phyloP scores from a whole-genome alignment of 2,113 vertebrate species.

The Pollimyrus isidori region DNA sequence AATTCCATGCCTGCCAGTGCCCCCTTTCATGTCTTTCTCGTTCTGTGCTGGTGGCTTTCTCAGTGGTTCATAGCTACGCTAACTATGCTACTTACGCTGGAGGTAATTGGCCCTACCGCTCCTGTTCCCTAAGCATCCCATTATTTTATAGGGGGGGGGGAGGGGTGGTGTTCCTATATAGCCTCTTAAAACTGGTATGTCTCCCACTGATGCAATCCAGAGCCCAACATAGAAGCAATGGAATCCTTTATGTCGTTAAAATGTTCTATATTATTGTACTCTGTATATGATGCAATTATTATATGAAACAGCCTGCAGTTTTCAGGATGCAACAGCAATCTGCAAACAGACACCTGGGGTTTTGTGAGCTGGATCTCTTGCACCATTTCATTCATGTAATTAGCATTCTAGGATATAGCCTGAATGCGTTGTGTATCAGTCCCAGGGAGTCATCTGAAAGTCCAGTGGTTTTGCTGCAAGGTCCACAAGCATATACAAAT shows the following conservation, averaged over 20 bases:
- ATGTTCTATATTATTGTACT: not conserved
- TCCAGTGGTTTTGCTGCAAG: not conserved
- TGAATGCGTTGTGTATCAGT: not conserved
- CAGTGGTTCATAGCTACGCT: not conserved
- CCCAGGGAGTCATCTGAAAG: not conserved
- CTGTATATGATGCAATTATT: not conserved
- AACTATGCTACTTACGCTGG: not conserved
- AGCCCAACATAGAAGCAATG: not conserved
- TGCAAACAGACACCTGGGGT: not conserved
- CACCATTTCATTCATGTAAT: not conserved
- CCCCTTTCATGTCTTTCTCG: not conserved
- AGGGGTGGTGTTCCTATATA: not conserved
- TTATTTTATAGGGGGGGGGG: not conserved
- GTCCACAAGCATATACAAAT: not conserved
- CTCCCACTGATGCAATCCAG: not conserved
- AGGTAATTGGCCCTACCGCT: slow-evolving; percentile 23
- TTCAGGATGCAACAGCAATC: not conserved
- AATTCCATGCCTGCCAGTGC: not conserved
- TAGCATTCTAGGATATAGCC: not conserved
- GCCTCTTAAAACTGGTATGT: not conserved
- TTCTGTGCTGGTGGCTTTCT: slow-evolving; percentile 15
- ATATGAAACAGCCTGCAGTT: not conserved
- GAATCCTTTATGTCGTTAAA: not conserved
- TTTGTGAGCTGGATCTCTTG: not conserved
- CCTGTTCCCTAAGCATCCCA: slow-evolving; percentile 13